Evolutionary conservation across 1,140 invertebrate genomes (phyloP).

Genomic region (Drosophila rufa): DNA sequence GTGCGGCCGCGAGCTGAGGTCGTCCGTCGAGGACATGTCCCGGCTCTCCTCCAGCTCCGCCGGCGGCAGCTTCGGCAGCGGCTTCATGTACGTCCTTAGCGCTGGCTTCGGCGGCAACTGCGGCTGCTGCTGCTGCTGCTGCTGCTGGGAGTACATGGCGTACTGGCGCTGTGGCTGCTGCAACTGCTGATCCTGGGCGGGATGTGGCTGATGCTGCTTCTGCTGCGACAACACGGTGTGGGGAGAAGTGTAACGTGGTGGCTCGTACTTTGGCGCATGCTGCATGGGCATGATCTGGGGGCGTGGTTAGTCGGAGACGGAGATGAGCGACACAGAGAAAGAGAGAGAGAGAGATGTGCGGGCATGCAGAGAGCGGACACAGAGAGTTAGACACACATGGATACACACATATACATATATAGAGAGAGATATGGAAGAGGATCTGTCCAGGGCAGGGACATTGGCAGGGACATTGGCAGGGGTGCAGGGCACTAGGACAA

Average conservation of each 20-base stretch:
- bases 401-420: conserved; percentile 53
- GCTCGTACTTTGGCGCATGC: conserved; percentile 85
- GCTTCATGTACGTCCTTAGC: conserved; percentile 85
- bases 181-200: conserved; percentile 46
- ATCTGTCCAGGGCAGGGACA: neutral
- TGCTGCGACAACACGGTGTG: conserved; percentile 86
- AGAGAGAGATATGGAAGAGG: neutral
- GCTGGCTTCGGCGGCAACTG: conserved; percentile 52
- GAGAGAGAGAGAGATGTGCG: conserved; percentile 42
- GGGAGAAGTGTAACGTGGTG: conserved; percentile 86
- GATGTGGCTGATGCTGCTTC: conserved; percentile 79
- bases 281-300: conserved; percentile 83
- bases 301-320: conserved; percentile 49
- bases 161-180: conserved; percentile 86
- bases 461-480: neutral
- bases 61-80: conserved; percentile 87
- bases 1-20: conserved; percentile 91
- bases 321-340: conserved; percentile 36
- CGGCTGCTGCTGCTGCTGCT: conserved; percentile 61
- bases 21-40: conserved; percentile 90
- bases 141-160: conserved; percentile 82
- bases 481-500: neutral
- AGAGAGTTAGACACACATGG: conserved; percentile 52
- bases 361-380: conserved; percentile 66
- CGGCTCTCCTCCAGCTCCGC: conserved; percentile 81